A percentile compares a stretch with the other conserved stretches of the same genome.
phyloP scores from a whole-genome alignment of 2,113 vertebrate species.

The Notarius quadriscutis region DNA sequence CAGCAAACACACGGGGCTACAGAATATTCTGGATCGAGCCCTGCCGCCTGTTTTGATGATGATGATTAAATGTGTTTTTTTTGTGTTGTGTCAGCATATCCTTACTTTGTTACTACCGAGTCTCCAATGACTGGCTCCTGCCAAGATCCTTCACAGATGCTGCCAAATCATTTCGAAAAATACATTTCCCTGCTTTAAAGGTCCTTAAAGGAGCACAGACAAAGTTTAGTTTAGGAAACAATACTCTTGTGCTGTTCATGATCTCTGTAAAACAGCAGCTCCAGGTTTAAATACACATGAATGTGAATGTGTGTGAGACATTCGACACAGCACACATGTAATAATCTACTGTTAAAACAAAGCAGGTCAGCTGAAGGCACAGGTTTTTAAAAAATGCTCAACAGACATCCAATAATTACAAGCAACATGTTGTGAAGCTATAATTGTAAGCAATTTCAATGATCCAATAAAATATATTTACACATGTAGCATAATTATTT shows the following conservation, averaged over 20 bases:
- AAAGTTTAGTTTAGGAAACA: constrained; percentile 62
- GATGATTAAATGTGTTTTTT: constrained; percentile 79
- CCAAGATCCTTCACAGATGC: constrained; percentile 80
- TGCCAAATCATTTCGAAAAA: constrained; percentile 84
- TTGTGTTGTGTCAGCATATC: constrained; percentile 90
- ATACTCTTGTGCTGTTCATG: constrained; percentile 45
- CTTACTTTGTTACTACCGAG: constrained; percentile 77
- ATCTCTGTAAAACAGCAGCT: constrained; percentile 2
- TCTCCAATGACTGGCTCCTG: constrained; percentile 82
- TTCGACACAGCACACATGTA: constrained; percentile 18
- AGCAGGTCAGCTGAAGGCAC: not conserved
- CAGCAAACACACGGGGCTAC: constrained; percentile 71
- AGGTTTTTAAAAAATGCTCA: not conserved
- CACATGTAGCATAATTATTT: not conserved
- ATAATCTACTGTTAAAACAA: not conserved
- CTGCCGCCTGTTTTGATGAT: constrained; percentile 71
- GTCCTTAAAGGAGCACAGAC: constrained; percentile 55
- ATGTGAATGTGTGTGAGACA: not conserved
- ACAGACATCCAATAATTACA: not conserved
- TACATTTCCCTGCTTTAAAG: constrained; percentile 65
- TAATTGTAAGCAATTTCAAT: not conserved
- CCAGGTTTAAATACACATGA: constrained; percentile 31
- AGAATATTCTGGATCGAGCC: constrained; percentile 70
- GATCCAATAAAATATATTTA: not conserved
- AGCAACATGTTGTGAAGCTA: not conserved